These are phyloP conservation scores for Planiliza haematocheilus DNA, from an alignment of 2,113 vertebrate species.

Conservation along the genomic window DNA sequence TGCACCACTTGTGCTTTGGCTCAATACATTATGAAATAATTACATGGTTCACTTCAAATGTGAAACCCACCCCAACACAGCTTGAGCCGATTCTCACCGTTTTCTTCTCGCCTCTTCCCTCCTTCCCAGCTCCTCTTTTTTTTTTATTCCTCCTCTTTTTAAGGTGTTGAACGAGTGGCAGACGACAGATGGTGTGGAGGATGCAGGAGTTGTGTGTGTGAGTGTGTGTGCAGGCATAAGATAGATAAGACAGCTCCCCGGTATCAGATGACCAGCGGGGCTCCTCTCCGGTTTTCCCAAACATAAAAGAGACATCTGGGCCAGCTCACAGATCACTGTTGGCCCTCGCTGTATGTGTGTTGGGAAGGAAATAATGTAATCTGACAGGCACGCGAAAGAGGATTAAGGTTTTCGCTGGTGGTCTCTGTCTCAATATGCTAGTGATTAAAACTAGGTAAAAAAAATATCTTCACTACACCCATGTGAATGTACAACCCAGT, in stretches of 20 bases:
- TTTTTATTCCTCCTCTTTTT: slow-evolving; percentile 8
- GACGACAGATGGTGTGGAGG: slow-evolving; percentile 52
- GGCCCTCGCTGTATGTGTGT: neutral
- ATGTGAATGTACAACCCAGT: slow-evolving; percentile 10
- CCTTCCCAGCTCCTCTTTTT: slow-evolving; percentile 2
- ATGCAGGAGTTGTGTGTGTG: slow-evolving; percentile 7
- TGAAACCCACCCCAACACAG: neutral
- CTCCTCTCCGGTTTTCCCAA: slow-evolving; percentile 36
- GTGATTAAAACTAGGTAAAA: slow-evolving; percentile 31
- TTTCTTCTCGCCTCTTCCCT: slow-evolving; percentile 27
- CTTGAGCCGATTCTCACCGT: neutral
- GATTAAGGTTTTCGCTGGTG: slow-evolving; percentile 35
- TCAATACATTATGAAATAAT: slow-evolving; percentile 46
- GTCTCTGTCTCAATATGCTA: slow-evolving; percentile 17
- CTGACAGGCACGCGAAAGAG: slow-evolving; percentile 51
- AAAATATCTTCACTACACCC: slow-evolving; percentile 1
- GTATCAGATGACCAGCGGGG: slow-evolving; percentile 53
- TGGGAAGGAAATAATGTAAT: slow-evolving; percentile 48
- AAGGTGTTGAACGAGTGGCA: slow-evolving; percentile 7
- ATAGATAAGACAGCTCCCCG: slow-evolving; percentile 39
- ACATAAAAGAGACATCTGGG: slow-evolving; percentile 69
- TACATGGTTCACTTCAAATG: slow-evolving; percentile 23
- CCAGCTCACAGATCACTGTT: neutral
- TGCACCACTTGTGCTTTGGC: neutral
- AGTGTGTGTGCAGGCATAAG: slow-evolving; percentile 14